These are phyloP conservation scores for Grapholita molesta DNA, from an alignment of 1,140 invertebrate species.

Conservation along the genomic window DNA sequence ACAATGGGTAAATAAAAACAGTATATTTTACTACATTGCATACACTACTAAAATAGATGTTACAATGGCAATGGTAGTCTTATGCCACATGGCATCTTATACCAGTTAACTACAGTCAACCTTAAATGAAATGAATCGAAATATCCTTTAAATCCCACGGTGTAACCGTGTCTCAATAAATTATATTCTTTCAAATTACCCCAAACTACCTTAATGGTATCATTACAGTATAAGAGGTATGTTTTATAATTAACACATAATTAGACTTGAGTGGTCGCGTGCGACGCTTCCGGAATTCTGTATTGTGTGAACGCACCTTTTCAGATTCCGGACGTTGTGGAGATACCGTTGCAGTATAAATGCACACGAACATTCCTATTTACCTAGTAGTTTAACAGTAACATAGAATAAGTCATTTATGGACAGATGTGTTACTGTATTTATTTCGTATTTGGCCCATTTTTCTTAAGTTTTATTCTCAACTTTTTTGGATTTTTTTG, in stretches of 20 bases:
- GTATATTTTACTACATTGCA: too few relatives aligned
- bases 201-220: not conserved
- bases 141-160: too few relatives aligned
- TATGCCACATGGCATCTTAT: too few relatives aligned
- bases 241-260: not conserved
- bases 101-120: too few relatives aligned
- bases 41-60: too few relatives aligned
- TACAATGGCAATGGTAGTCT: too few relatives aligned
- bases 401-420: not conserved
- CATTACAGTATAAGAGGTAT: not conserved
- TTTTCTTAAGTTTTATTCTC: too few relatives aligned
- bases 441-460: too few relatives aligned
- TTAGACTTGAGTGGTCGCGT: not conserved
- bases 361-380: not conserved
- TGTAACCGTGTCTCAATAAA: too few relatives aligned
- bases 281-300: not conserved
- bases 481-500: too few relatives aligned
- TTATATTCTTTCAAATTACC: not conserved
- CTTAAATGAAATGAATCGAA: too few relatives aligned
- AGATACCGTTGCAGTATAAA: not conserved
- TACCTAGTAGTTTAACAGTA: not conserved
- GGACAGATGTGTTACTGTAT: not conserved
- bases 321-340: not conserved
- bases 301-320: not conserved
- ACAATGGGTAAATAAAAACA: too few relatives aligned